These are phyloP conservation scores for Lasius platythorax DNA, from an alignment of 2,888 invertebrate species.

Conservation along the genomic window DNA sequence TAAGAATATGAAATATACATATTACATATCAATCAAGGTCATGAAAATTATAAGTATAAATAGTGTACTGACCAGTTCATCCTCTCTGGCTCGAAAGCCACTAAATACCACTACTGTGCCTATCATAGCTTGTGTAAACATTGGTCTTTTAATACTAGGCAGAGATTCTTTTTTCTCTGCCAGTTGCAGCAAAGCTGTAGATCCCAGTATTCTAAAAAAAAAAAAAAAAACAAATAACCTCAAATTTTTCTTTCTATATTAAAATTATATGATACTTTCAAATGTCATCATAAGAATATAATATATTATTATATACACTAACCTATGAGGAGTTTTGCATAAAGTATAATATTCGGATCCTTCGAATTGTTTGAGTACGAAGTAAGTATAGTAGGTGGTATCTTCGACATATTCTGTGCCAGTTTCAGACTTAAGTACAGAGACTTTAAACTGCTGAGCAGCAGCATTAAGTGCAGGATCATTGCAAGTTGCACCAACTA, in stretches of 20 bases:
- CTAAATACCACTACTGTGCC: slow-evolving; percentile 96
- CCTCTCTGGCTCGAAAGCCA: slow-evolving; percentile 93
- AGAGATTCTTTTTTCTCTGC: slow-evolving; percentile 91
- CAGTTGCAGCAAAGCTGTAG: slow-evolving; percentile 92
- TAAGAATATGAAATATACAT: not conserved
- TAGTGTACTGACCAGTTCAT: slow-evolving; percentile 91
- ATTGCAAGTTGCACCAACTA: slow-evolving; percentile 88
- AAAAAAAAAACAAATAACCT: not conserved
- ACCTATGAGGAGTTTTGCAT: slow-evolving; percentile 89
- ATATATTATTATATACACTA: slow-evolving; percentile 25
- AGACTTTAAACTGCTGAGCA: slow-evolving; percentile 89
- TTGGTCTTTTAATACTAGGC: slow-evolving; percentile 92
- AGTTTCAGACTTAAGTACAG: slow-evolving; percentile 89
- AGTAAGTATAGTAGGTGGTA: slow-evolving; percentile 89
- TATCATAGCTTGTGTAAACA: slow-evolving; percentile 95
- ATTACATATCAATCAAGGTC: not conserved
- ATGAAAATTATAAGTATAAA: not conserved
- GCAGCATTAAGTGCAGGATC: slow-evolving; percentile 87
- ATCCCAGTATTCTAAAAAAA: slow-evolving; percentile 90
- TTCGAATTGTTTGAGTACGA: slow-evolving; percentile 92
- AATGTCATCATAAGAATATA: not conserved
- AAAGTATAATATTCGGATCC: slow-evolving; percentile 91
- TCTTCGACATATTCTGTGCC: slow-evolving; percentile 89
- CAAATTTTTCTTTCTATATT: not conserved
- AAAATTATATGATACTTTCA: slow-evolving; percentile 29